Percentiles rank a stretch among this genome's conserved stretches.
Conservation (phyloP, 2,113 vertebrate species). For the Callocephalon fimbriatum region DNA sequence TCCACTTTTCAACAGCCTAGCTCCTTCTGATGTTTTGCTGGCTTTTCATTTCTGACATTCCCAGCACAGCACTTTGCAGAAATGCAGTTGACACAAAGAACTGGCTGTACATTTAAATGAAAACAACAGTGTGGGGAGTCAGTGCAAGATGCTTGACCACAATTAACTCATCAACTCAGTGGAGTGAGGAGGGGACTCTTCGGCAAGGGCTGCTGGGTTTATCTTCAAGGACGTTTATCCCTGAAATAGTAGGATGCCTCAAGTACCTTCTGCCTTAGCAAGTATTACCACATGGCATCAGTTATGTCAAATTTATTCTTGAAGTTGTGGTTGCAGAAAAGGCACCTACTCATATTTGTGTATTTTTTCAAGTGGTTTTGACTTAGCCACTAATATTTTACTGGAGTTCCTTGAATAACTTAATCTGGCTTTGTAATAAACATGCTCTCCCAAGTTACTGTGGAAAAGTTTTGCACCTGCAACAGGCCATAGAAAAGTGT, state of each 20-base stretch:
- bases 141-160: neutral
- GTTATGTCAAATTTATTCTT: conserved; percentile 2
- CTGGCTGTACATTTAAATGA: neutral
- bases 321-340: conserved; percentile 21
- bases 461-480: neutral
- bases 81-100: neutral
- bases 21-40: neutral
- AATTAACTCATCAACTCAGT: neutral
- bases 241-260: neutral
- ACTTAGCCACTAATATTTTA: neutral
- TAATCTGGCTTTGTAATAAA: neutral
- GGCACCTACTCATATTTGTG: neutral
- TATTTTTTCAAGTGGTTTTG: conserved; percentile 40
- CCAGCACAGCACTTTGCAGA: neutral
- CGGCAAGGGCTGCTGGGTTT: neutral
- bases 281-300: neutral
- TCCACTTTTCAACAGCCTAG: neutral
- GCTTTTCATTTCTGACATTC: neutral
- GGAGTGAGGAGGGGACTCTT: neutral
- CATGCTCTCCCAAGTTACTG: neutral
- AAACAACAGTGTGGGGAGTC: neutral
- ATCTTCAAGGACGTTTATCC: neutral
- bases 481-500: neutral
- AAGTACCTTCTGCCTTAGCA: neutral
- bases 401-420: conserved; percentile 10